These are phyloP conservation scores for Trematocara variabile DNA, from an alignment of 2,113 vertebrate genomes.

Conservation along the genomic window DNA sequence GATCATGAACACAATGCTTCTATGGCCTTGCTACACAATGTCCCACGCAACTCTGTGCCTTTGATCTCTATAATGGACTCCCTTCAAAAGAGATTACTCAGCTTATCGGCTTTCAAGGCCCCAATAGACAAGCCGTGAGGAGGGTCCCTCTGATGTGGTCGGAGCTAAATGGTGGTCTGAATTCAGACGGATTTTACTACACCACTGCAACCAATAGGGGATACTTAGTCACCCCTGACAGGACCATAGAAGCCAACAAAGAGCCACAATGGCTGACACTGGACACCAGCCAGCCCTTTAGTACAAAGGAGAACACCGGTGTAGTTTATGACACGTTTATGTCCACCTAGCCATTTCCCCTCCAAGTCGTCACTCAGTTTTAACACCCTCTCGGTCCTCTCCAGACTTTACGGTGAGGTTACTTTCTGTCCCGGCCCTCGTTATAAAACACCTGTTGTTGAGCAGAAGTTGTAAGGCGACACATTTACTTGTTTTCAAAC, in stretches of 20 bases:
- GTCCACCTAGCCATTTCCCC: not conserved
- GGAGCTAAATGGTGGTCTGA: constrained; percentile 2
- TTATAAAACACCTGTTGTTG: constrained; percentile 1
- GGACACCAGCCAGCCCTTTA: constrained; percentile 16
- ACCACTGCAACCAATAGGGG: constrained; percentile 7
- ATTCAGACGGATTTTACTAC: constrained; percentile 31
- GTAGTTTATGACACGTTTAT: not conserved
- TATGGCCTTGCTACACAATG: not conserved
- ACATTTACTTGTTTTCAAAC: constrained; percentile 11
- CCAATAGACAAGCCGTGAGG: constrained; percentile 22
- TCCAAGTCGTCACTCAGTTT: not conserved
- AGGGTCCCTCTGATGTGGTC: constrained; percentile 43
- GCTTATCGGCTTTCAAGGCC: constrained; percentile 51
- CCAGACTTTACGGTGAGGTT: constrained; percentile 1
- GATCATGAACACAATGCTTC: constrained; percentile 12
- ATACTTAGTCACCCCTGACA: constrained; percentile 3
- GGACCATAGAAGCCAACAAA: constrained; percentile 34
- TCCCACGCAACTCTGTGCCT: not conserved
- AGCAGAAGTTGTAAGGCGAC: constrained; percentile 33
- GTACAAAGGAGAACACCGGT: constrained; percentile 1
- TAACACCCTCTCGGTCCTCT: not conserved
- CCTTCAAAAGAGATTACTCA: constrained; percentile 43
- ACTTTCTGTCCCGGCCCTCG: not conserved
- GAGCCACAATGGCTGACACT: constrained; percentile 37
- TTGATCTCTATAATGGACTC: constrained; percentile 47